These are phyloP conservation scores for Phataginus tricuspis DNA, from an alignment of 2,797 vertebrate genomes.

Conservation along the genomic window DNA sequence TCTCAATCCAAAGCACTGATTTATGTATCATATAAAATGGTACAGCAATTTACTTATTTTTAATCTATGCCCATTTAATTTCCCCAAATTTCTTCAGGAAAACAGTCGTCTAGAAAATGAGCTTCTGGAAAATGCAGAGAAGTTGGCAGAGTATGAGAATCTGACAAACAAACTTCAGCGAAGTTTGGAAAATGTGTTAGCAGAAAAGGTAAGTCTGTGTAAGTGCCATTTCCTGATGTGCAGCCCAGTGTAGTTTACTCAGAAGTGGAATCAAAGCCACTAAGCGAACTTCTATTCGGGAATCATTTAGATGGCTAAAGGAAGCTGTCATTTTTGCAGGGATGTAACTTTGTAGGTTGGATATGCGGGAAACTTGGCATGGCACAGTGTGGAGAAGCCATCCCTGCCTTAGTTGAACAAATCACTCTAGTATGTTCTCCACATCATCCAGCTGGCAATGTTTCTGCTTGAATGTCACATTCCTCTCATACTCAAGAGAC, in stretches of 20 bases:
- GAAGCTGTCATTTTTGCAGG: background rate
- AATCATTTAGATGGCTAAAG: background rate
- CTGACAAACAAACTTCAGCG: slow-evolving; percentile 92
- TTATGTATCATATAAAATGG: background rate
- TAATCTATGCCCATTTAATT: slow-evolving; percentile 20
- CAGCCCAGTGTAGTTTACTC: background rate
- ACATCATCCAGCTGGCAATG: background rate
- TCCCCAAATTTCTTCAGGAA: slow-evolving; percentile 87
- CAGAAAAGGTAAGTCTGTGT: slow-evolving; percentile 91
- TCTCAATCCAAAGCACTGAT: background rate
- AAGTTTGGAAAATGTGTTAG: slow-evolving; percentile 92
- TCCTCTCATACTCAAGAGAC: slow-evolving; percentile 22
- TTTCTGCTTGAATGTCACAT: slow-evolving; percentile 42
- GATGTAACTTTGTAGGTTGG: background rate
- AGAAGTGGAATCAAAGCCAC: background rate
- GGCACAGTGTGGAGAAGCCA: background rate
- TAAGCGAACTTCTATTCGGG: background rate
- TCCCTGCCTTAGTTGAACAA: background rate
- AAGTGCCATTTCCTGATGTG: background rate
- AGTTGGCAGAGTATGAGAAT: slow-evolving; percentile 89
- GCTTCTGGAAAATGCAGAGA: slow-evolving; percentile 91
- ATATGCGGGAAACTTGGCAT: background rate
- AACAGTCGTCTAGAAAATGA: slow-evolving; percentile 94
- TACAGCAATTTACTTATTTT: slow-evolving; percentile 16
- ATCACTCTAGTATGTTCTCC: background rate